phyloP scores from a whole-genome alignment of 92 coral and sea anemone genomes.

The Pocillopora grandis region DNA sequence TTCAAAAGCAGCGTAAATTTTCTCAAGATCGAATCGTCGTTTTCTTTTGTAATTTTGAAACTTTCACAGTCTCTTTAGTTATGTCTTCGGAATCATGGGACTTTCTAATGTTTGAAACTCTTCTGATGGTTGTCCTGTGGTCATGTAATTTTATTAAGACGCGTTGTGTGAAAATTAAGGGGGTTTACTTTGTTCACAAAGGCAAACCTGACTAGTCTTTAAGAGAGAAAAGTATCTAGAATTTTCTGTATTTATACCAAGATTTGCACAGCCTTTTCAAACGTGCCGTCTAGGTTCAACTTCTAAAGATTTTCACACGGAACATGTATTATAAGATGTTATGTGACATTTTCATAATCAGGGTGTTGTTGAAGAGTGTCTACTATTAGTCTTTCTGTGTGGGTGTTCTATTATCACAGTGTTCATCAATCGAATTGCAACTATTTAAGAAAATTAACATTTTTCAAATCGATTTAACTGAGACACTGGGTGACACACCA shows the following conservation, averaged over 20 bases:
- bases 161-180: neutral
- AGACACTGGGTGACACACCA: neutral
- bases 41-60: neutral
- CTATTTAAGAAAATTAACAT: conserved; percentile 9
- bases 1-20: neutral
- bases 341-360: neutral
- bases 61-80: neutral
- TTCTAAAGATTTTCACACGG: neutral
- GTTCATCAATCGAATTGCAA: neutral
- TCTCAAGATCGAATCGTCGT: neutral
- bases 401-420: neutral
- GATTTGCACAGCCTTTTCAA: neutral
- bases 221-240: neutral
- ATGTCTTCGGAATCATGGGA: neutral
- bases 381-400: neutral
- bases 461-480: neutral
- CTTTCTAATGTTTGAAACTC: neutral
- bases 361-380: neutral
- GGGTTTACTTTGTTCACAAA: neutral
- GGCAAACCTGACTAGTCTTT: neutral
- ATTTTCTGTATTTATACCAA: neutral
- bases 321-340: neutral
- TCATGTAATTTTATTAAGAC: neutral
- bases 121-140: neutral
- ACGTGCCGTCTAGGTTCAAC: neutral